Evolutionary conservation across 2,797 vertebrate genomes (phyloP).

Genomic region (Dendrocincla fuliginosa): DNA sequence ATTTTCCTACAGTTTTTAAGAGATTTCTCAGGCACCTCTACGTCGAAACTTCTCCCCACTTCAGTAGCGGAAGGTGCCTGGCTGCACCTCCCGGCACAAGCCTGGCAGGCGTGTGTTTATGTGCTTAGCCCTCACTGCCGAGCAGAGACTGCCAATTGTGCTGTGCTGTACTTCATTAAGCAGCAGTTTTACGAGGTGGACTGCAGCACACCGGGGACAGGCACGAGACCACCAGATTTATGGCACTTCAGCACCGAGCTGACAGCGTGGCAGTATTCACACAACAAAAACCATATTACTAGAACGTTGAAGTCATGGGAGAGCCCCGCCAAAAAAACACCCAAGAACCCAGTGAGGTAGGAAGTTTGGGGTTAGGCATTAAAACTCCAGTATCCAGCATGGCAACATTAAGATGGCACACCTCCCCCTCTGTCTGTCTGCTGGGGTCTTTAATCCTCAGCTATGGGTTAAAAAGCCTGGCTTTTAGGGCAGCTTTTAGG

Average conservation of each 20-base stretch:
- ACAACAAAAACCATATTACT: neutral
- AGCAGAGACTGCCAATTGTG: constrained; percentile 49
- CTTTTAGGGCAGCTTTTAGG: neutral
- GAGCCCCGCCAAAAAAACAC: neutral
- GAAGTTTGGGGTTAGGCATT: neutral
- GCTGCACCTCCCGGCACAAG: neutral
- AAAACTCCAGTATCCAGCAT: neutral
- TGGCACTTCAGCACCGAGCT: neutral
- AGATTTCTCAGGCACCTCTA: neutral
- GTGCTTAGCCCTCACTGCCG: neutral
- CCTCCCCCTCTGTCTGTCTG: neutral
- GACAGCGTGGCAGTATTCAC: constrained; percentile 43
- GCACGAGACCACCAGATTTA: constrained; percentile 67
- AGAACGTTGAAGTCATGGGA: neutral
- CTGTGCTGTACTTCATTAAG: constrained; percentile 68
- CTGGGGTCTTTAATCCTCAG: neutral
- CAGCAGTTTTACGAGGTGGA: constrained; percentile 71
- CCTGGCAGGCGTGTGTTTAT: neutral
- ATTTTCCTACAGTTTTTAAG: constrained; percentile 4
- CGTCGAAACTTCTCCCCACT: neutral
- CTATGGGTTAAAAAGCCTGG: neutral
- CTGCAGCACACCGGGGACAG: constrained; percentile 43
- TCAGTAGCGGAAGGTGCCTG: neutral
- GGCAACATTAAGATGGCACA: neutral
- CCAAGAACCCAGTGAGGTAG: neutral